phyloP scores from a whole-genome alignment of 2,797 vertebrate species.

The Glossophaga mutica region DNA sequence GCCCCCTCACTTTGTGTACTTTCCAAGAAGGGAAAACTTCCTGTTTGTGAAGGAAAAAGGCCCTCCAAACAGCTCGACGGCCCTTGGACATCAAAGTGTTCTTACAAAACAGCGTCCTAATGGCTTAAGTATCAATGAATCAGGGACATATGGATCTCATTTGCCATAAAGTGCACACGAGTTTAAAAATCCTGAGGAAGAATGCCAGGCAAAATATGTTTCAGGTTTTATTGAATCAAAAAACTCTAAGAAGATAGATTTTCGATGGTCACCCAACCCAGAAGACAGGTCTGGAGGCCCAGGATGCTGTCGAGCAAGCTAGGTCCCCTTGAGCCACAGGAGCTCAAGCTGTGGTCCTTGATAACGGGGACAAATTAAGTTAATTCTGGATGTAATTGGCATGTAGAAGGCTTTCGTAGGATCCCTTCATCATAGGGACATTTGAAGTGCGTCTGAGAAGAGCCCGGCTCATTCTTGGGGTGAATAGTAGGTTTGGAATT shows the following conservation, averaged over 20 bases:
- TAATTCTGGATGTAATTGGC: neutral
- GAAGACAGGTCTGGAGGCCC: neutral
- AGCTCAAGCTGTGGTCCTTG: neutral
- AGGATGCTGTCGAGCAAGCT: neutral
- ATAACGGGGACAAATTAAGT: neutral
- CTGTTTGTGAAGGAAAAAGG: slow-evolving; percentile 58
- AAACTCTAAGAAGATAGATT: slow-evolving; percentile 68
- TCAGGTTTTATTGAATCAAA: slow-evolving; percentile 74
- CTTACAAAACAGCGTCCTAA: slow-evolving; percentile 72
- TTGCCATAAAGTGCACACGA: slow-evolving; percentile 71
- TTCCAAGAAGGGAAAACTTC: slow-evolving; percentile 67
- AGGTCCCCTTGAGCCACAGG: neutral
- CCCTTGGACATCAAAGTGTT: slow-evolving; percentile 71
- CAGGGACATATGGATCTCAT: slow-evolving; percentile 74
- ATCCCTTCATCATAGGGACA: neutral
- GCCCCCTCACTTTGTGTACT: neutral
- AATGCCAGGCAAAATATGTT: slow-evolving; percentile 76
- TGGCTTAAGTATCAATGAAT: slow-evolving; percentile 76
- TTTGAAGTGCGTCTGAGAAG: neutral
- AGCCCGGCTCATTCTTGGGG: neutral
- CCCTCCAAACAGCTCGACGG: neutral
- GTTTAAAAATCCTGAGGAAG: slow-evolving; percentile 68
- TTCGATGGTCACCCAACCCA: slow-evolving; percentile 47
- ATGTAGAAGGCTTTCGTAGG: neutral
- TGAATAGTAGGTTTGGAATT: neutral